Percentiles rank a stretch among this genome's conserved stretches.
phyloP scores from a whole-genome alignment of 2,113 vertebrate species.

The Alethe castanea region DNA sequence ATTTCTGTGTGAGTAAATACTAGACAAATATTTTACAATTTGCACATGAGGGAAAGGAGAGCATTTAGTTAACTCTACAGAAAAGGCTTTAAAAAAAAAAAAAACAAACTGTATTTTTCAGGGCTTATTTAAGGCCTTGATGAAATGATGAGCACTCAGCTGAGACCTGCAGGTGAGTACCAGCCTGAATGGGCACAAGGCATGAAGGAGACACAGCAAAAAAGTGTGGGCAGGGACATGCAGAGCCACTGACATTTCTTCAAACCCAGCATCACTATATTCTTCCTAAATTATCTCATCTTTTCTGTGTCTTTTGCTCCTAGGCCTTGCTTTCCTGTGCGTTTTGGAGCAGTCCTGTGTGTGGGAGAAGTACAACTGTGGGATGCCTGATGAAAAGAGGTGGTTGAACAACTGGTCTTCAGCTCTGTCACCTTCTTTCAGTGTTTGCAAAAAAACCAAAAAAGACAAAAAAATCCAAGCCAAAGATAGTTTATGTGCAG shows the following conservation, averaged over 20 bases:
- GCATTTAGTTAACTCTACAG: background rate
- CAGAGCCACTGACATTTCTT: background rate
- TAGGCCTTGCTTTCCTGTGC: background rate
- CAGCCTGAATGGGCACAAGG: background rate
- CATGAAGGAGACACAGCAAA: background rate
- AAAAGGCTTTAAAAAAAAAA: background rate
- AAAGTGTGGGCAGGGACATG: background rate
- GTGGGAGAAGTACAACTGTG: background rate
- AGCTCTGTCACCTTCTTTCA: background rate
- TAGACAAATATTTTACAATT: background rate
- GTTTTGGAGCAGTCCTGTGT: background rate
- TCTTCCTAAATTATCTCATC: background rate
- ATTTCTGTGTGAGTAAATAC: background rate
- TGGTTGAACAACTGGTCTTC: background rate
- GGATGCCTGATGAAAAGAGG: background rate
- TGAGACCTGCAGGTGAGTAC: background rate
- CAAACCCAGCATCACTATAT: background rate
- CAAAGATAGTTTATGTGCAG: background rate
- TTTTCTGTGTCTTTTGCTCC: background rate
- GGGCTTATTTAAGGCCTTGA: background rate
- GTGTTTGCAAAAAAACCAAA: background rate
- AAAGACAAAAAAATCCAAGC: background rate
- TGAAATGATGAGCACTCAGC: background rate
- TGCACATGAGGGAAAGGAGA: background rate
- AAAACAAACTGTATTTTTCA: background rate